Evolutionary conservation across 2,888 invertebrate species (phyloP).

Genomic region (Drosophila borborema): DNA sequence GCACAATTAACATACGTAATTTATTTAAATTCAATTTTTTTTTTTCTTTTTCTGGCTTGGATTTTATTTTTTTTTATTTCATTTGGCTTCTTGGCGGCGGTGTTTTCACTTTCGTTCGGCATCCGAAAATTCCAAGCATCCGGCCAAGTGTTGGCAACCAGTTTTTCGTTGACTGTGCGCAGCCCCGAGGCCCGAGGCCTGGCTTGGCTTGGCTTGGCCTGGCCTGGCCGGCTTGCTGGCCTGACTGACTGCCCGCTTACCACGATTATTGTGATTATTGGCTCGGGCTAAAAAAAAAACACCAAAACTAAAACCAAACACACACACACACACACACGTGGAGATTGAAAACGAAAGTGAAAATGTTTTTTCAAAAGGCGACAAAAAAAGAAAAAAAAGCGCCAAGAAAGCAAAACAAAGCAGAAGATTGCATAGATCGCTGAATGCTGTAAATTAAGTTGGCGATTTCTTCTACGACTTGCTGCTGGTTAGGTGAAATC

Average conservation of each 20-base stretch:
- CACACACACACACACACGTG: slow-evolving; percentile 44
- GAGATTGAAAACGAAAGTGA: slow-evolving; percentile 78
- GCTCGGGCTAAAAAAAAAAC: slow-evolving; percentile 42
- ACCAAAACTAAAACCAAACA: neutral
- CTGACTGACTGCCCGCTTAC: slow-evolving; percentile 80
- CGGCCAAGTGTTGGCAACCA: slow-evolving; percentile 58
- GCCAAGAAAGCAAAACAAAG: slow-evolving; percentile 47
- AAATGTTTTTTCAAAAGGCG: slow-evolving; percentile 59
- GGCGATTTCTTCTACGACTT: slow-evolving; percentile 63
- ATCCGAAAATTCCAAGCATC: slow-evolving; percentile 74
- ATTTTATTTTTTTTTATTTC: slow-evolving; percentile 40
- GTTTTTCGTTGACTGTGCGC: slow-evolving; percentile 52
- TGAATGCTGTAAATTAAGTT: slow-evolving; percentile 76
- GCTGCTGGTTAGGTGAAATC: slow-evolving; percentile 65
- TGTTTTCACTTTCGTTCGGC: slow-evolving; percentile 78
- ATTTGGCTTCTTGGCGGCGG: slow-evolving; percentile 65
- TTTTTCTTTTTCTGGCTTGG: slow-evolving; percentile 14
- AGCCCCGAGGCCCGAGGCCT: slow-evolving; percentile 37
- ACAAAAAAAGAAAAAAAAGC: slow-evolving; percentile 43
- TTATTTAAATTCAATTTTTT: slow-evolving; percentile 80
- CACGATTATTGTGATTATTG: slow-evolving; percentile 80
- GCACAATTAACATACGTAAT: slow-evolving; percentile 78
- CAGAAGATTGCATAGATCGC: slow-evolving; percentile 65
- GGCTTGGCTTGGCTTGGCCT: slow-evolving; percentile 13
- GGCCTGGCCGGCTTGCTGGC: slow-evolving; percentile 2